Percentiles rank a stretch among this genome's conserved stretches.
These are phyloP conservation scores for Neodiprion lecontei DNA, from an alignment of 1,140 invertebrate species.

Conservation along the genomic window DNA sequence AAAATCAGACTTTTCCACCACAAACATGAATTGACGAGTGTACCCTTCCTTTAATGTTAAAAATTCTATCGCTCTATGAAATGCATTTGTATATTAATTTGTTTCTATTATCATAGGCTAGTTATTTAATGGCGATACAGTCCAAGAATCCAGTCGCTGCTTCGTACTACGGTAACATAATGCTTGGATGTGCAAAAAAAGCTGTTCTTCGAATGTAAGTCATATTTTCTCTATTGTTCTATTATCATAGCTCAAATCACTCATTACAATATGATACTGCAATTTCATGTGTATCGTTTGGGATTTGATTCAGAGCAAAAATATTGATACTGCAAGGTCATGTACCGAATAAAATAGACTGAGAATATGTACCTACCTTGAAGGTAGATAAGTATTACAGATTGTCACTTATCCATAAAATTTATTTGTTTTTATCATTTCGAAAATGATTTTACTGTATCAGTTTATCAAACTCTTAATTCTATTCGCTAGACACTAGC, in stretches of 20 bases:
- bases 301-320: not conserved
- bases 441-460: too few species aligned
- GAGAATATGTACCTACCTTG: too few species aligned
- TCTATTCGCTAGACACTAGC: too few species aligned
- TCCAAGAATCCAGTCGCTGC: conserved; percentile 42
- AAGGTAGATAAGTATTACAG: too few species aligned
- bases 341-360: conserved; percentile 4
- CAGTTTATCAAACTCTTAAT: too few species aligned
- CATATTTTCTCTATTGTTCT: conserved; percentile 16
- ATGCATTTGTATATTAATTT: not conserved
- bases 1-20: not conserved
- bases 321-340: conserved; percentile 4
- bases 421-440: too few species aligned
- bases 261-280: too few species aligned
- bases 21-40: not conserved
- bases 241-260: too few species aligned
- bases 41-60: not conserved
- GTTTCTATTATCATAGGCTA: conserved; percentile 43
- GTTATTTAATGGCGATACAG: conserved; percentile 38
- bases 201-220: conserved; percentile 54
- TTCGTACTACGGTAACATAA: conserved; percentile 47
- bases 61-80: not conserved
- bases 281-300: too few species aligned
- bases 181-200: conserved; percentile 54
- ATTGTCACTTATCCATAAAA: too few species aligned